Evolutionary conservation across 2,113 vertebrate genomes (phyloP).

Genomic region (Deroptyus accipitrinus): DNA sequence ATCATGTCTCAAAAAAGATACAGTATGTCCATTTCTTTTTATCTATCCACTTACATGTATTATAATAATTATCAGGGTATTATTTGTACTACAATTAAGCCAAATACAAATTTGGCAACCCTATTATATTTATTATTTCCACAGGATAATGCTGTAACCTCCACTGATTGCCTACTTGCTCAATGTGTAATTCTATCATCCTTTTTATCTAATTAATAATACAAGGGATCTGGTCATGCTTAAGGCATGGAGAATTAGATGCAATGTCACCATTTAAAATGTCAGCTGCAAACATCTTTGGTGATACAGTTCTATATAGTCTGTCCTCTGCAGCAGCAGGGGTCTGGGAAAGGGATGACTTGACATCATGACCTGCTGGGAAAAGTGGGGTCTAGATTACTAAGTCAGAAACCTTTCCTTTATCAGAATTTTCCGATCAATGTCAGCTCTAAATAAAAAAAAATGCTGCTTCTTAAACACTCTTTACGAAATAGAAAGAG

Average conservation of each 20-base stretch:
- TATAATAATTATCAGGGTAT: not conserved
- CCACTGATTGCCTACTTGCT: not conserved
- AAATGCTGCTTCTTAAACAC: not conserved
- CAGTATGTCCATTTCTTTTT: not conserved
- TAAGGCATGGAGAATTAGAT: not conserved
- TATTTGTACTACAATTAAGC: not conserved
- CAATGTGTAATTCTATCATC: not conserved
- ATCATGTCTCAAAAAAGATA: not conserved
- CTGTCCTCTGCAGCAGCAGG: not conserved
- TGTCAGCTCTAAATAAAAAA: not conserved
- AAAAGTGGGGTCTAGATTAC: not conserved
- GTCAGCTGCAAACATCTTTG: not conserved
- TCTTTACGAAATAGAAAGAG: not conserved
- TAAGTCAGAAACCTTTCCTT: not conserved
- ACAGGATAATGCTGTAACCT: not conserved
- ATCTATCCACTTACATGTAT: not conserved
- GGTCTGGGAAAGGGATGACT: not conserved
- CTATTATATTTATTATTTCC: not conserved
- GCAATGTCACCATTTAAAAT: not conserved
- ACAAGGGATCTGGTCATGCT: not conserved
- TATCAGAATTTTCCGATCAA: not conserved
- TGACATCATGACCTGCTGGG: not conserved
- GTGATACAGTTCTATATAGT: not conserved
- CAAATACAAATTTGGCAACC: not conserved
- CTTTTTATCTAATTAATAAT: not conserved